Evolutionary conservation across 1,140 invertebrate genomes (phyloP).

Genomic region (Lepidurus packardi): DNA sequence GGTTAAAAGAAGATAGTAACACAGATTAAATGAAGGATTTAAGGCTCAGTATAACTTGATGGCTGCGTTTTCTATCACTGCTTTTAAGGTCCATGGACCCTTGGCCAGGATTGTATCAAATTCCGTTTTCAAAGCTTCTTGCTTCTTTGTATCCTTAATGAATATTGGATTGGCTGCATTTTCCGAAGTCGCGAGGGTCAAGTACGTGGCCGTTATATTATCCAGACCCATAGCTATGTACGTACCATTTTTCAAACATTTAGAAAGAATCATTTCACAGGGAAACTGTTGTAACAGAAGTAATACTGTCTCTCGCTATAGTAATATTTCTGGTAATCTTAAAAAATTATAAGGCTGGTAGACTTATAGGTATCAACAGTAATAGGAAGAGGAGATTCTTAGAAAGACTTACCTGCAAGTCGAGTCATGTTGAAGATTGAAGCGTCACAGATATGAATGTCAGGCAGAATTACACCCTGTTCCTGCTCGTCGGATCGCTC

Average conservation of each 20-base stretch:
- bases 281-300: too few species aligned
- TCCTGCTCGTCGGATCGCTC: too few species aligned
- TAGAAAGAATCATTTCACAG: too few species aligned
- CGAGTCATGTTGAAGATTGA: too few species aligned
- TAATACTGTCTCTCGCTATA: too few species aligned
- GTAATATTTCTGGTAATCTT: not conserved
- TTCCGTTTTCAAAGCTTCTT: slow-evolving; percentile 14
- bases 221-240: slow-evolving; percentile 25
- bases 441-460: too few species aligned
- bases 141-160: not conserved
- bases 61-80: slow-evolving; percentile 22
- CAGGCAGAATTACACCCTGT: too few species aligned
- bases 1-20: not conserved
- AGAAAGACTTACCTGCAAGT: too few species aligned
- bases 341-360: not conserved
- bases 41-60: not conserved
- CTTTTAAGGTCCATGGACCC: not conserved
- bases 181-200: slow-evolving; percentile 27
- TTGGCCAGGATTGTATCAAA: slow-evolving; percentile 2
- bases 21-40: not conserved
- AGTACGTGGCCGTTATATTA: slow-evolving; percentile 26
- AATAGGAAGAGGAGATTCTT: too few species aligned
- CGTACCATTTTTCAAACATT: too few species aligned
- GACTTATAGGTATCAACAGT: too few species aligned
- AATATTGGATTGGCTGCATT: not conserved